A percentile compares a stretch with the other conserved stretches of the same genome.
Evolutionary conservation across 2,113 vertebrate species (phyloP).

Genomic region (Pomatorhinus ruficollis): DNA sequence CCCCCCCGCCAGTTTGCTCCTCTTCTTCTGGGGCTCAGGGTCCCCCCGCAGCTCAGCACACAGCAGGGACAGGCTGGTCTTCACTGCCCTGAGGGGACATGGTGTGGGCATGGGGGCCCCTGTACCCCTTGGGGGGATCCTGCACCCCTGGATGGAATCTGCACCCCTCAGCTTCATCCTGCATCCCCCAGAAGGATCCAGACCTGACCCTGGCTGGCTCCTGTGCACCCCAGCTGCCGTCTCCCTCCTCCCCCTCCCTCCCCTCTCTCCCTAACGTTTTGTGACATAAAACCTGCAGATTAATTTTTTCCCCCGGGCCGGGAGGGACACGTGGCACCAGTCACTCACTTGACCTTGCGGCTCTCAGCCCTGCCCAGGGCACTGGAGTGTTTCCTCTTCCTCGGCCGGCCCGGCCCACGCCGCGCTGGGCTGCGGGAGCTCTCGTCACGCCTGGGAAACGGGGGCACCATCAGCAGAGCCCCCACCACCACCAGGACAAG

Average conservation of each 20-base stretch:
- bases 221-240: neutral
- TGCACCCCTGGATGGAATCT: neutral
- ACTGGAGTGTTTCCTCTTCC: constrained; percentile 86
- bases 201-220: fast-evolving
- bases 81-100: constrained; percentile 76
- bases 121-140: neutral
- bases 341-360: constrained; percentile 91
- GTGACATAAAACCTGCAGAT: constrained; percentile 78
- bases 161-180: neutral
- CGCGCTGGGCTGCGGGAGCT: constrained; percentile 90
- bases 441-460: constrained; percentile 86
- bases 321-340: neutral
- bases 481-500: neutral
- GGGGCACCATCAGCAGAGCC: neutral
- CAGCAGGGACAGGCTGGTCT: constrained; percentile 81
- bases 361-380: constrained; percentile 72
- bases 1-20: constrained; percentile 81
- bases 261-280: constrained; percentile 69
- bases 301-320: constrained; percentile 29
- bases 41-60: constrained; percentile 81
- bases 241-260: neutral
- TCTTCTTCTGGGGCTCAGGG: constrained; percentile 82
- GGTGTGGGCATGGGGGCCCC: neutral
- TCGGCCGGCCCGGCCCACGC: constrained; percentile 89
- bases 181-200: neutral